Conservation (phyloP, 1,140 invertebrate genomes). For the Cotesia chilonis region DNA sequence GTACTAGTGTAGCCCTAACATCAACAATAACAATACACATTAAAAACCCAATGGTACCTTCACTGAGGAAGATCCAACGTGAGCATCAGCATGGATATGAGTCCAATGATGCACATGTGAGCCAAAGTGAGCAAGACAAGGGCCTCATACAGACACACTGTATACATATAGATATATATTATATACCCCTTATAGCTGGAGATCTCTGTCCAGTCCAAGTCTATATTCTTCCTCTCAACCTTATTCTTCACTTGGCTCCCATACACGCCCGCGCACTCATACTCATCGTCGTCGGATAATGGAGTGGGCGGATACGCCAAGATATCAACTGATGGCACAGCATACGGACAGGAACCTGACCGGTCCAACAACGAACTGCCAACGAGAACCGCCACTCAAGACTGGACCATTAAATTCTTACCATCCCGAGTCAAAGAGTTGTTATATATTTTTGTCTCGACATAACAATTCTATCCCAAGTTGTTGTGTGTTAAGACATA, state of each 20-base stretch:
- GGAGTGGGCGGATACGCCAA: constrained; percentile 61
- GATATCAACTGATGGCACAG: constrained; percentile 45
- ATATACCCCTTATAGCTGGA: no score
- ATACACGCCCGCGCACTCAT: constrained; percentile 63
- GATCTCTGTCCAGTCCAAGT: background rate
- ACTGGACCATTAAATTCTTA: constrained; percentile 46
- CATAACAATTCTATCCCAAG: constrained; percentile 7
- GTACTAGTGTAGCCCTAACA: no score
- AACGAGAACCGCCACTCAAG: constrained; percentile 58
- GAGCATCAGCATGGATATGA: background rate
- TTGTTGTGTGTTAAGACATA: background rate
- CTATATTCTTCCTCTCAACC: background rate
- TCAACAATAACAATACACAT: background rate
- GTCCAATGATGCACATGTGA: constrained; percentile 55
- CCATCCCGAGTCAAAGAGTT: constrained; percentile 42
- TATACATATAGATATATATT: no score
- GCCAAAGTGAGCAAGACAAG: constrained; percentile 50
- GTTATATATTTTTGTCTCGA: background rate
- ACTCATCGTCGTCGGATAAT: constrained; percentile 65
- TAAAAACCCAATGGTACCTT: background rate
- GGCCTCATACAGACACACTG: no score
- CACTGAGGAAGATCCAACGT: background rate
- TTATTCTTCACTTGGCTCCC: constrained; percentile 31
- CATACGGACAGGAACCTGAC: constrained; percentile 47
- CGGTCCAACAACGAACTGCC: constrained; percentile 48